These are phyloP conservation scores for Troides oblongomaculatus DNA, from an alignment of 2,888 invertebrate species.

Conservation along the genomic window DNA sequence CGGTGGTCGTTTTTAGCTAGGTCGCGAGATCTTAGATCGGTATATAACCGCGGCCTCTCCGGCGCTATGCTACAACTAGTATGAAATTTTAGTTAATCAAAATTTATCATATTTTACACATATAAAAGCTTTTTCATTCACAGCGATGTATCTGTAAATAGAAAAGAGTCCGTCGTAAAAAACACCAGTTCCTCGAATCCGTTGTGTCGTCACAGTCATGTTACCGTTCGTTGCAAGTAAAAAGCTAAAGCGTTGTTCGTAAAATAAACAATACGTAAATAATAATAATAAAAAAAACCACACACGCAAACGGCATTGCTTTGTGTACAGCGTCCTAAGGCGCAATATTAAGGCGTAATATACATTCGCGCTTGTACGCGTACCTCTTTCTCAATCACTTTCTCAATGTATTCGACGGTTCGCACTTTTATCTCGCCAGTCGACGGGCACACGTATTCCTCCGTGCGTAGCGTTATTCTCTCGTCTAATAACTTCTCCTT, in stretches of 20 bases:
- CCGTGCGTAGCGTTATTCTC: conserved; percentile 92
- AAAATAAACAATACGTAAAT: conserved; percentile 49
- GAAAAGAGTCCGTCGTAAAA: too few relatives aligned
- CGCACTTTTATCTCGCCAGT: conserved; percentile 92
- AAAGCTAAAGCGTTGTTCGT: conserved; percentile 71
- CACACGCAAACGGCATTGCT: conserved; percentile 68
- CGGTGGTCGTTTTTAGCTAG: too few relatives aligned
- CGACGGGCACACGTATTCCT: conserved; percentile 92
- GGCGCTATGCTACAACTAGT: too few relatives aligned
- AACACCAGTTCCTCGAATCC: not conserved
- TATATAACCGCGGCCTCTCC: too few relatives aligned
- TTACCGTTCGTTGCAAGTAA: conserved; percentile 46
- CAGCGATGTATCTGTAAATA: too few relatives aligned
- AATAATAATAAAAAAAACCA: conserved; percentile 54
- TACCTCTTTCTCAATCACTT: conserved; percentile 98
- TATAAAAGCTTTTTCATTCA: too few relatives aligned
- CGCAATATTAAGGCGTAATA: conserved; percentile 52
- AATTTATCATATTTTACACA: too few relatives aligned
- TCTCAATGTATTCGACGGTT: conserved; percentile 96
- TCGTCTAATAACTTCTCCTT: conserved; percentile 94
- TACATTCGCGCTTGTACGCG: conserved; percentile 64
- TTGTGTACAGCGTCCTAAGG: conserved; percentile 68
- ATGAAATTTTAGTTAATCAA: too few relatives aligned
- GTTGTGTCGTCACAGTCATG: conserved; percentile 13
- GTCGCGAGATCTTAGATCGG: too few relatives aligned